These are phyloP conservation scores for Ophthalmolycus amberensis DNA, from an alignment of 2,113 vertebrate genomes.

Conservation along the genomic window DNA sequence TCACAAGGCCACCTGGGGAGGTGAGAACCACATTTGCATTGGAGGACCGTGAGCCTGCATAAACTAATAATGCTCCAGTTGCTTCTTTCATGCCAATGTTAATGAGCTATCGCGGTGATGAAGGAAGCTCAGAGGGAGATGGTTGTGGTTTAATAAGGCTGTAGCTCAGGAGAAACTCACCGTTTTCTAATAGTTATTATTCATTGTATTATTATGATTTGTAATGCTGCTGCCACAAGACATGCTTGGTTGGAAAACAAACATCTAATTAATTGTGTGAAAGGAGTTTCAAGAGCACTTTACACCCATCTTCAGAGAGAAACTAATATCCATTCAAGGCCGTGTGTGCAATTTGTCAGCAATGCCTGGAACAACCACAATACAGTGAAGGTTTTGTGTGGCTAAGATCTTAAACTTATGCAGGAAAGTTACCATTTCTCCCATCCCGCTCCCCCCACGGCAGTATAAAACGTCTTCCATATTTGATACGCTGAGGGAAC, in stretches of 20 bases:
- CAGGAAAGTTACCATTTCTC: not conserved
- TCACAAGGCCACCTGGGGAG: slow-evolving; percentile 89
- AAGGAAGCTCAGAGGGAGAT: not conserved
- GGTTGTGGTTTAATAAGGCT: not conserved
- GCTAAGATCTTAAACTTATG: not conserved
- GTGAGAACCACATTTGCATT: slow-evolving; percentile 71
- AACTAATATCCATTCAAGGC: not conserved
- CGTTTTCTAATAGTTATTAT: not conserved
- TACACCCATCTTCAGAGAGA: not conserved
- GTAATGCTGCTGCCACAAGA: too few species aligned
- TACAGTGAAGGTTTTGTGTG: not conserved
- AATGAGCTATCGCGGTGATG: not conserved
- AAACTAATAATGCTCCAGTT: not conserved
- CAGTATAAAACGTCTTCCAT: not conserved
- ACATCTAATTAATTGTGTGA: not conserved
- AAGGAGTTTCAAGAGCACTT: not conserved
- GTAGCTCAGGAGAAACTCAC: not conserved
- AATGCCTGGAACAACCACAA: not conserved
- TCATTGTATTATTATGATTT: not conserved
- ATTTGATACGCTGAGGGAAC: not conserved
- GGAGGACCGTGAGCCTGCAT: not conserved
- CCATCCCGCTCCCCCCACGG: not conserved
- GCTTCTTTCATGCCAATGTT: not conserved
- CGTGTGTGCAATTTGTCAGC: not conserved
- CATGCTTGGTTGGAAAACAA: not conserved